These are phyloP conservation scores for Uloborus plumipes DNA, from an alignment of 2,888 invertebrate genomes.

Conservation along the genomic window DNA sequence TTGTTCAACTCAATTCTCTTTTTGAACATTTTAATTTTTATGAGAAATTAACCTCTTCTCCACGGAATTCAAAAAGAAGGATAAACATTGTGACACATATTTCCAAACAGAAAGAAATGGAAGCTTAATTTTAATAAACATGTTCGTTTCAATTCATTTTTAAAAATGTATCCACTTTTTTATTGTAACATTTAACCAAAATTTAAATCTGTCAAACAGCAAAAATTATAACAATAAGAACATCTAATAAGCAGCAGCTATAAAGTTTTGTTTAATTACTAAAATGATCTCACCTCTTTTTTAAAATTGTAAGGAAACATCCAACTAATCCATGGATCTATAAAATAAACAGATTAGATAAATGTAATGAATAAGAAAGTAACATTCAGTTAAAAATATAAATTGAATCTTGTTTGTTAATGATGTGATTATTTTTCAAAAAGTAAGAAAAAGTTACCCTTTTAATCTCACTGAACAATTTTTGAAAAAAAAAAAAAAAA, in stretches of 20 bases:
- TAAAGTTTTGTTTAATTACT: background rate
- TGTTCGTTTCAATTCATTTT: background rate
- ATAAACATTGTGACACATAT: no score
- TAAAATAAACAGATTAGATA: slow-evolving; percentile 11
- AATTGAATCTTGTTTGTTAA: no score
- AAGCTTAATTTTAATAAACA: background rate
- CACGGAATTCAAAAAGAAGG: no score
- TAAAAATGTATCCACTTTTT: no score
- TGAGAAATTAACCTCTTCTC: no score
- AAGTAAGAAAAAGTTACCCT: background rate
- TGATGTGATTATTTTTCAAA: background rate
- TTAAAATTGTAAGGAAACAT: slow-evolving; percentile 69
- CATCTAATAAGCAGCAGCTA: background rate
- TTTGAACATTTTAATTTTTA: no score
- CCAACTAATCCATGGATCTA: slow-evolving; percentile 66
- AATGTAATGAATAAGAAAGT: background rate
- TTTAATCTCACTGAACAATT: no score
- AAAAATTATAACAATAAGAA: background rate
- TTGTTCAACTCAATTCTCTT: no score
- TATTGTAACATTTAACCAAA: no score
- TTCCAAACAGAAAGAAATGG: no score
- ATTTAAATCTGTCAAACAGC: no score
- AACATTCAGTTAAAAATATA: background rate
- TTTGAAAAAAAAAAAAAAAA: no score
- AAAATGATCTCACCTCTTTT: slow-evolving; percentile 66